These are phyloP conservation scores for Ceuthmochares aereus DNA, from an alignment of 2,113 vertebrate species.

Conservation along the genomic window DNA sequence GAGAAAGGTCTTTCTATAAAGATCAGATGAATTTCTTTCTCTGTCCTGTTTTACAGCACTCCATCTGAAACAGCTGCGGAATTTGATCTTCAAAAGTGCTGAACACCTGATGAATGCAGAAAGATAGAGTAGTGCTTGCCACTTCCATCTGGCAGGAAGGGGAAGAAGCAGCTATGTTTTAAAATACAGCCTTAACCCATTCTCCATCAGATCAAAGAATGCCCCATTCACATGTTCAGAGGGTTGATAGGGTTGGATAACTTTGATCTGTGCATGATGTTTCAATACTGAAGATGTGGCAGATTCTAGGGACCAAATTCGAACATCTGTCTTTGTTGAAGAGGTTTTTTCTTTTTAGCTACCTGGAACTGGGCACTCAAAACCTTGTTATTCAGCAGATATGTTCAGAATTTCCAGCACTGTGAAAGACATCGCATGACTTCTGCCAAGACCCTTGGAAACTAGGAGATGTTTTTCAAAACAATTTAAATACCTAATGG, in stretches of 20 bases:
- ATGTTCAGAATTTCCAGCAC: background rate
- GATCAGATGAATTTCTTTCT: conserved; percentile 23
- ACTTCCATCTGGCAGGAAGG: background rate
- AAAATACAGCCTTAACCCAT: background rate
- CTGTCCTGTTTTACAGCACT: conserved; percentile 7
- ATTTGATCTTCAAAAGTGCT: background rate
- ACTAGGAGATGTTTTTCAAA: background rate
- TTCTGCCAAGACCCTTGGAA: background rate
- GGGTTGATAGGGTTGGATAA: background rate
- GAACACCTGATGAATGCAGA: background rate
- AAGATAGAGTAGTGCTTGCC: conserved; percentile 9
- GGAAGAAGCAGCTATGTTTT: background rate
- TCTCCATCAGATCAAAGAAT: background rate
- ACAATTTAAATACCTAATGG: background rate
- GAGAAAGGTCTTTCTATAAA: background rate
- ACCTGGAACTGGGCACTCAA: background rate
- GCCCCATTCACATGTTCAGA: background rate
- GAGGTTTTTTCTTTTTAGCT: background rate
- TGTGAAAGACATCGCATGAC: background rate
- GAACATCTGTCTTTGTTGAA: background rate
- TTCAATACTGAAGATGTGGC: background rate
- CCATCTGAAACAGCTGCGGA: background rate
- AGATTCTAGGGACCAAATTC: background rate
- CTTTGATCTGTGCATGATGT: background rate
- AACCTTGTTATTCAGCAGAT: background rate